Evolutionary conservation across 2,797 vertebrate species (phyloP), one percentile per base, ranked within the genome.

Genomic region (Gobio occitaniae): DNA sequence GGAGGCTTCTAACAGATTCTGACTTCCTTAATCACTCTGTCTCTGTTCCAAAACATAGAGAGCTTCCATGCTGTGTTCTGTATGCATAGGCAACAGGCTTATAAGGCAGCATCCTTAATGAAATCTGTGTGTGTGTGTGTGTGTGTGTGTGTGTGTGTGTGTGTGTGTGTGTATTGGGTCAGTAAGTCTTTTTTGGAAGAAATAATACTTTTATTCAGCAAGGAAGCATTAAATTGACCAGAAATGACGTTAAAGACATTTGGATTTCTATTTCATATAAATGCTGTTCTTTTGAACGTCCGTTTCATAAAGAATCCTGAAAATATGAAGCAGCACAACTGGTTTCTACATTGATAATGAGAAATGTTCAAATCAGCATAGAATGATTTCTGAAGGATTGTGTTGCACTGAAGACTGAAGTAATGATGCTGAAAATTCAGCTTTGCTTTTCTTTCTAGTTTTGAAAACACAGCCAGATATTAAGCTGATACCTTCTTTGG

Each of bases 61-160:
- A 29, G 80, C 69, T 32, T 44, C 52, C 54, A 65, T 75, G 19
- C 56, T 82, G 70, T 25, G 17, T 82, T 19, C 15, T 75, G 56
- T 75, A 61, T 75, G n/a, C 19, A 63, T n/a, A 65, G 70, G 29
- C 70, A 50, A 47, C 56, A 29, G 15, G 17, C 21, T 59, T 29
- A 9, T 59, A 29, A 81, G 72, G 50, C 36, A 44, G 36, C 79
- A 81, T 81, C 66, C 15, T 69, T 16, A 12, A 8, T 71, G 21
- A 19, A 19, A 25, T 17, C 2, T 36, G 17, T 54, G 54, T 76
- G 65, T 68, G 16, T 41, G 41, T 36, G 17, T 54, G 54, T 76
- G 65, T 68, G 16, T 41, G 41, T 44, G 41, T 44, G 41, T 44
- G 41, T 44, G 41, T 32, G 29, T 32, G 29, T 32, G 29, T 32